phyloP scores from a whole-genome alignment of 2,113 vertebrate genomes.

The Glareola pratincola region DNA sequence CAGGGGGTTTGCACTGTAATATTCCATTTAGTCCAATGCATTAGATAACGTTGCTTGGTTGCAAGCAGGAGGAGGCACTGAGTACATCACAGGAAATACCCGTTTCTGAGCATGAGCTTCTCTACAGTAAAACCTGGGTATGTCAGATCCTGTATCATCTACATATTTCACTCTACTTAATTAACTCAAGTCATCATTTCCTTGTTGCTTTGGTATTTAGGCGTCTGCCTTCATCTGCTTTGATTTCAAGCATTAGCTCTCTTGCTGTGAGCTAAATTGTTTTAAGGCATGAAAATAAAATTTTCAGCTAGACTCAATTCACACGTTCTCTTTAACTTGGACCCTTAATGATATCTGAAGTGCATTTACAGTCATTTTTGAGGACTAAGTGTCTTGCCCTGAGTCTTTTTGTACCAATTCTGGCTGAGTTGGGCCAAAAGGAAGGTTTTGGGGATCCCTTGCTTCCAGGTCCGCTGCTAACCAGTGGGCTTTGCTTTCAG shows the following conservation, averaged over 20 bases:
- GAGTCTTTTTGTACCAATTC: fast-evolving
- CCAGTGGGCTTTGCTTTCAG: not conserved
- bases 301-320: not conserved
- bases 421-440: not conserved
- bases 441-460: not conserved
- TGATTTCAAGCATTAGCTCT: not conserved
- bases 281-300: not conserved
- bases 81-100: not conserved
- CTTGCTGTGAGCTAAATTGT: not conserved
- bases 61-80: not conserved
- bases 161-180: fast-evolving
- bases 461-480: not conserved
- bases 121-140: no score
- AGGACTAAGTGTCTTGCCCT: not conserved
- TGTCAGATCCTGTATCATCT: not conserved
- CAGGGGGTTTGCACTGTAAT: not conserved
- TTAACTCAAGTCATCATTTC: fast-evolving
- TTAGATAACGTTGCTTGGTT: not conserved
- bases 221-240: not conserved
- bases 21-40: not conserved
- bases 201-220: fast-evolving
- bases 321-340: not conserved
- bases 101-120: not conserved
- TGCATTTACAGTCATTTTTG: not conserved
- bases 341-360: not conserved